These are phyloP conservation scores for Hypolimnas misippus DNA, from an alignment of 2,888 invertebrate species.

Conservation along the genomic window DNA sequence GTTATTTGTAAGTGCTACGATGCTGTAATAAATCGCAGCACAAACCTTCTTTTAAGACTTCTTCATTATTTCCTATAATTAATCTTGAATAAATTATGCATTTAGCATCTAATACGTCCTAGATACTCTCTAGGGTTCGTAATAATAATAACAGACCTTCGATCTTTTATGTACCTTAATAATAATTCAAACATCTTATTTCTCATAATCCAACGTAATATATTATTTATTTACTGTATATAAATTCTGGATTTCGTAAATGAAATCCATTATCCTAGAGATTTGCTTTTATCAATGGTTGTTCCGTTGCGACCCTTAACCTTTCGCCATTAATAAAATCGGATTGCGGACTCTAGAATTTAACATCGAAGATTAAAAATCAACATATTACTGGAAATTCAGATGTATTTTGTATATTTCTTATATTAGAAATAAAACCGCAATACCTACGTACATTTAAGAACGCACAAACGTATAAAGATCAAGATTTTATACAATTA, in stretches of 20 bases:
- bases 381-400: not conserved
- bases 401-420: not conserved
- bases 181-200: conserved; percentile 1
- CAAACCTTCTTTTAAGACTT: too few species aligned
- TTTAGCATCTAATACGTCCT: too few species aligned
- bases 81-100: too few species aligned
- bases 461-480: too few species aligned
- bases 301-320: conserved; percentile 61
- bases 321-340: conserved; percentile 70
- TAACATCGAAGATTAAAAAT: not conserved
- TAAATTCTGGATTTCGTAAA: conserved; percentile 38
- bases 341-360: conserved; percentile 59
- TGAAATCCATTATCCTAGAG: conserved; percentile 64
- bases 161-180: not conserved
- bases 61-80: too few species aligned
- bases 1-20: too few species aligned
- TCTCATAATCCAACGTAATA: not conserved
- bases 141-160: too few species aligned
- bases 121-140: too few species aligned
- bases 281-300: conserved; percentile 64
- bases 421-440: too few species aligned
- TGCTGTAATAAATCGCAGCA: too few species aligned
- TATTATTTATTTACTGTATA: conserved; percentile 14
- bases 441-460: too few species aligned
- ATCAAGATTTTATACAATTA: too few species aligned